A percentile compares a stretch with the other conserved stretches of the same genome.
phyloP scores from a whole-genome alignment of 2,113 vertebrate genomes.

The Ceuthmochares aereus region DNA sequence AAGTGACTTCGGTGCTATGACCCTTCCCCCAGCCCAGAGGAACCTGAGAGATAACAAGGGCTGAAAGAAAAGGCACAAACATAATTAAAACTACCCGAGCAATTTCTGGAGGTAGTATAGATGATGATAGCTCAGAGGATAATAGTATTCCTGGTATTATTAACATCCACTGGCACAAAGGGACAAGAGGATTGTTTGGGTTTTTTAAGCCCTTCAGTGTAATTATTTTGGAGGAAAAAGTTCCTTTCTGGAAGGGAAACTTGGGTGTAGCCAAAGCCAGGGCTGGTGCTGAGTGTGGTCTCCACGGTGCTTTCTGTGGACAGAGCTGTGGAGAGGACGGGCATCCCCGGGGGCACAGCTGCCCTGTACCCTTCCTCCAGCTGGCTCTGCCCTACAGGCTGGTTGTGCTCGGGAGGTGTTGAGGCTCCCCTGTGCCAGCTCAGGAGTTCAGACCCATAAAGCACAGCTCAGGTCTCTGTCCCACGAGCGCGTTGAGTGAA shows the following conservation, averaged over 20 bases:
- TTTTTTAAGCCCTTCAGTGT: neutral
- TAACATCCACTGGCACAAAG: neutral
- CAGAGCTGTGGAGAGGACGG: fast-evolving
- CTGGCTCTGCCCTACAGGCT: fast-evolving
- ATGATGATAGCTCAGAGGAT: slow-evolving; percentile 47
- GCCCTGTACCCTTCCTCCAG: neutral
- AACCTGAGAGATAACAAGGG: slow-evolving; percentile 66
- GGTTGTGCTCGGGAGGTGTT: fast-evolving
- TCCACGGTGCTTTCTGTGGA: fast-evolving
- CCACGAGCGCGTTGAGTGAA: fast-evolving
- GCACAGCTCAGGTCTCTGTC: fast-evolving
- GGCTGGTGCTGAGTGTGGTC: neutral
- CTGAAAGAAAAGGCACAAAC: slow-evolving; percentile 61
- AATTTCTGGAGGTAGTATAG: slow-evolving; percentile 45
- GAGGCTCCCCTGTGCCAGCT: neutral
- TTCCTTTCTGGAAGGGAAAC: neutral
- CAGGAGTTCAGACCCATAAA: fast-evolving
- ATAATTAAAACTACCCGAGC: slow-evolving; percentile 69
- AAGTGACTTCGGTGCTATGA: neutral
- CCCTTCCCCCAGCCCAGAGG: slow-evolving; percentile 13
- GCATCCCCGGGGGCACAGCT: fast-evolving
- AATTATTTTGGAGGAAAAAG: neutral
- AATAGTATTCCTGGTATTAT: neutral
- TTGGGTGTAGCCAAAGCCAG: fast-evolving
- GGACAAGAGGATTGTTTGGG: neutral